Conservation (phyloP, 2,797 vertebrate species). For the Leuciscus waleckii region DNA sequence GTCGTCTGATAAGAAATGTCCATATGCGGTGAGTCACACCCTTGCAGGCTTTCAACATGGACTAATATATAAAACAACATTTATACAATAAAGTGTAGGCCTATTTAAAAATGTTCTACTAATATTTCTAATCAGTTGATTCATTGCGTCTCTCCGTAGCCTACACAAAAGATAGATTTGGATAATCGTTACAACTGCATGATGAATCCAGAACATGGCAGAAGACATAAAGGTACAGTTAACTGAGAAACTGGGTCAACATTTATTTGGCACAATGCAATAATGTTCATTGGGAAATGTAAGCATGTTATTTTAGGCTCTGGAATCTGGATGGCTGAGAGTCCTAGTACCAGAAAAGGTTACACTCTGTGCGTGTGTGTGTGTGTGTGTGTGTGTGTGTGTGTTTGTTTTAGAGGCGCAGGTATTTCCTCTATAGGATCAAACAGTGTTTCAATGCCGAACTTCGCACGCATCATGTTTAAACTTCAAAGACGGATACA, state of each 20-base stretch:
- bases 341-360: neutral
- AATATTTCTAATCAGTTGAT: neutral
- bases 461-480: conserved; percentile 42
- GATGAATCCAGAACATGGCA: neutral
- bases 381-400: neutral
- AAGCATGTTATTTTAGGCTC: neutral
- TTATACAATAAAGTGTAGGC: neutral
- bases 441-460: conserved; percentile 9
- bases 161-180: neutral
- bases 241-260: neutral
- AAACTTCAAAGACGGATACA: conserved; percentile 34
- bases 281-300: neutral
- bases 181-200: neutral
- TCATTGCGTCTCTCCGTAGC: neutral
- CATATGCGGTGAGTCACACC: neutral
- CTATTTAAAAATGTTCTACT: neutral
- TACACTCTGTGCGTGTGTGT: neutral
- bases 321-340: too few species aligned
- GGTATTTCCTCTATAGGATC: conserved; percentile 22
- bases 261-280: neutral
- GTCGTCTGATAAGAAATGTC: neutral
- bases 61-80: neutral
- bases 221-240: neutral
- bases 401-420: neutral
- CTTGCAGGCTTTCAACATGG: neutral